These are phyloP conservation scores for Henricia sp. DNA, from an alignment of 53 echinoderm and acorn worm species.

Conservation along the genomic window DNA sequence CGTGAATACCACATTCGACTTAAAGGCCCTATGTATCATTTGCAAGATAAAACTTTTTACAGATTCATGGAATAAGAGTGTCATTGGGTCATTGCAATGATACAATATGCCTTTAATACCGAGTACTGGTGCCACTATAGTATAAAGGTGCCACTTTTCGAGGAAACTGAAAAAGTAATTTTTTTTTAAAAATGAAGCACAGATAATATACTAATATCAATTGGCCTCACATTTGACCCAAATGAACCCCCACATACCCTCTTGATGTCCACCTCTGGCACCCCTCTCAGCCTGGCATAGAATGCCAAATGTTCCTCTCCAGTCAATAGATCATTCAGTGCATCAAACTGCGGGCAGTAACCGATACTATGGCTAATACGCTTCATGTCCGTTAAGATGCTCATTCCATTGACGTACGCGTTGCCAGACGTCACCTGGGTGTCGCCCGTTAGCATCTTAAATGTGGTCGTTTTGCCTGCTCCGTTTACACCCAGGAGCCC, in stretches of 20 bases:
- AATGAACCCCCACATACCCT: constrained; percentile 63
- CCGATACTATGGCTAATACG: constrained; percentile 91
- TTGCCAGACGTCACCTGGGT: constrained; percentile 81
- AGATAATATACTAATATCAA: neutral
- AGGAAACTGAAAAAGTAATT: no score
- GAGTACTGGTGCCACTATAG: no score
- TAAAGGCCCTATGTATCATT: no score
- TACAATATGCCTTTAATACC: no score
- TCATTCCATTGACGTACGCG: constrained; percentile 79
- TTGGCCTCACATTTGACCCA: no score
- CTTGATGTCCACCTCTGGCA: constrained; percentile 76
- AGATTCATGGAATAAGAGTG: no score
- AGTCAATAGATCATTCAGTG: constrained; percentile 90
- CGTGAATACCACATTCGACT: no score
- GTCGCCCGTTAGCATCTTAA: constrained; percentile 98
- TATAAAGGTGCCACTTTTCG: no score
- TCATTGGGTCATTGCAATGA: no score
- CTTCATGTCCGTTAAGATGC: constrained; percentile 83
- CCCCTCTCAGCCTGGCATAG: constrained; percentile 91
- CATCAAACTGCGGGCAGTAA: constrained; percentile 99
- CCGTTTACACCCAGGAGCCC: constrained; percentile 96
- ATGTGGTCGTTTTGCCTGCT: constrained; percentile 96
- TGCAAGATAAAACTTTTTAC: no score
- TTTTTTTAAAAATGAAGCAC: no score
- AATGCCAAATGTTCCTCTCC: constrained; percentile 91